phyloP scores from a whole-genome alignment of 2,113 vertebrate genomes.

The Petrocephalus zakoni region DNA sequence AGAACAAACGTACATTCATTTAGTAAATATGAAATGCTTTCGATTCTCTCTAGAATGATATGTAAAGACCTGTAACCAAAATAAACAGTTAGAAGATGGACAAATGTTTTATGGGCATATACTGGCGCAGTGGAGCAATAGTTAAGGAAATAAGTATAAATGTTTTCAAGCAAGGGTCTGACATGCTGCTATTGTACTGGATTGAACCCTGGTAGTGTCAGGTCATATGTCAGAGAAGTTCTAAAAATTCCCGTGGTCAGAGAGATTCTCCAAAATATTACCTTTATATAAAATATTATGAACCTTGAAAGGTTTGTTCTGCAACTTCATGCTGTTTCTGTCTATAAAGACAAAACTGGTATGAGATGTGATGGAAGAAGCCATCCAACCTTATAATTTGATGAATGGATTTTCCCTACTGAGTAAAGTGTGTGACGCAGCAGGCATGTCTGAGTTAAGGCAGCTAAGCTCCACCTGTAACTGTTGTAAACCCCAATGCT shows the following conservation, averaged over 20 bases:
- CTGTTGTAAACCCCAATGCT: conserved; percentile 3
- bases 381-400: background rate
- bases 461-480: background rate
- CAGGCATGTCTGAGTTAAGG: background rate
- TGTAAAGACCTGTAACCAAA: background rate
- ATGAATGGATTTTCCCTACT: conserved; percentile 23
- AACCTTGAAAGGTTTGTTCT: background rate
- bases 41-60: background rate
- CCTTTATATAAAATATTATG: background rate
- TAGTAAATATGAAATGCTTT: background rate
- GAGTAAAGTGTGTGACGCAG: conserved; percentile 11
- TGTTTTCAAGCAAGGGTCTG: background rate
- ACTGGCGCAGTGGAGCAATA: background rate
- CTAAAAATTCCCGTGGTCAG: background rate
- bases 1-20: background rate
- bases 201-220: background rate
- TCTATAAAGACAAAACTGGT: background rate
- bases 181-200: background rate
- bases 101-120: background rate
- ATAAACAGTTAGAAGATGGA: background rate
- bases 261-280: background rate
- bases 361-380: background rate
- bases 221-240: background rate
- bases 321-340: background rate
- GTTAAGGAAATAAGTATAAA: background rate